phyloP scores from a whole-genome alignment of 2,113 vertebrate genomes.

The Entelurus aequoreus region DNA sequence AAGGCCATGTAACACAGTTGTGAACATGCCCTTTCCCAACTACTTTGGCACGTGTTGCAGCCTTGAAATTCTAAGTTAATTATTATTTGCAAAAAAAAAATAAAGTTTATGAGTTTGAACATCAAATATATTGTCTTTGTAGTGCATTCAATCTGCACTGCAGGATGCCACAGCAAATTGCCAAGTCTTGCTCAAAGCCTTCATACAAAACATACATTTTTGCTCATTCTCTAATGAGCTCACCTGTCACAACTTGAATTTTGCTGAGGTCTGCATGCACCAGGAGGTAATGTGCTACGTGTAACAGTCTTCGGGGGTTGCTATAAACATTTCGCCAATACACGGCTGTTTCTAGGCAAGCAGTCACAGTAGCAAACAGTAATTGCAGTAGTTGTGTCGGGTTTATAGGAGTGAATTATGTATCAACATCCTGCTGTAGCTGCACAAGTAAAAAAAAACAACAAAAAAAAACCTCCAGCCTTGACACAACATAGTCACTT shows the following conservation, averaged over 20 bases:
- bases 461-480: not conserved
- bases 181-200: not conserved
- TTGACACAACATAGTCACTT: not conserved
- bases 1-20: too few relatives aligned
- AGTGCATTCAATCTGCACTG: too few relatives aligned
- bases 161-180: not conserved
- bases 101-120: too few relatives aligned
- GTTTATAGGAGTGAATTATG: not conserved
- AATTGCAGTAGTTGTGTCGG: not conserved
- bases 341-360: not conserved
- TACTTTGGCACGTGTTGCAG: too few relatives aligned
- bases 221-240: too few relatives aligned
- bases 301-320: not conserved
- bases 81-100: too few relatives aligned
- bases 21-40: too few relatives aligned
- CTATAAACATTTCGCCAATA: not conserved
- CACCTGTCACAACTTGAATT: not conserved
- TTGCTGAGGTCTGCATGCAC: not conserved
- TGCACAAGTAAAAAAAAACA: not conserved
- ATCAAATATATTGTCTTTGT: too few relatives aligned
- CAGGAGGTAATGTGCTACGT: not conserved
- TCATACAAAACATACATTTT: not conserved
- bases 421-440: not conserved
- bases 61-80: too few relatives aligned
- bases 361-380: not conserved